Conservation (phyloP, 2,113 vertebrate species). For the Perognathus longimembris region DNA sequence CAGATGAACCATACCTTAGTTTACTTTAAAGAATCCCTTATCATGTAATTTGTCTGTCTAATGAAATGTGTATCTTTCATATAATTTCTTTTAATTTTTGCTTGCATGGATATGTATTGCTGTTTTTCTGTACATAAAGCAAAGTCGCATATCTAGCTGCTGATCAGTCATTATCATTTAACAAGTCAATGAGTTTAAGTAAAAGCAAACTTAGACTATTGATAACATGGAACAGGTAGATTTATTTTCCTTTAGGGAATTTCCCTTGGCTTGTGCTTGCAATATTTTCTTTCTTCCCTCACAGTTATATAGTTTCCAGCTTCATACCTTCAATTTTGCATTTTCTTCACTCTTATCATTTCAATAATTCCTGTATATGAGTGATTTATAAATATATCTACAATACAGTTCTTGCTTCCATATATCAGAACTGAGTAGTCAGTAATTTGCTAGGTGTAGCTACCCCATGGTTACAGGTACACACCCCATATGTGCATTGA, state of each 20-base stretch:
- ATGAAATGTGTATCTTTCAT: neutral
- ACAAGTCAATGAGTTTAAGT: neutral
- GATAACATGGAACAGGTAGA: neutral
- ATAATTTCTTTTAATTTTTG: neutral
- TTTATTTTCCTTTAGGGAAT: too few relatives aligned
- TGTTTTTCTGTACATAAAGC: neutral
- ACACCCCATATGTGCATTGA: neutral
- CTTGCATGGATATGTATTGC: neutral
- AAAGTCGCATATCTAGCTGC: neutral
- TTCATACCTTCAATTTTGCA: neutral
- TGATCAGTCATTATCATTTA: constrained; percentile 12
- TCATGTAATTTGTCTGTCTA: constrained; percentile 24
- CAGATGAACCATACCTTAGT: neutral
- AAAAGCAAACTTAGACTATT: neutral
- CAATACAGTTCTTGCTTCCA: neutral
- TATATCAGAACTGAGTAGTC: neutral
- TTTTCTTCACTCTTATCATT: neutral
- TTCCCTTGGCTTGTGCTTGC: neutral
- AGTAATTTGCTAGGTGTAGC: neutral
- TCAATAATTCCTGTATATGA: neutral
- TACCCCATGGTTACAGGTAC: neutral
- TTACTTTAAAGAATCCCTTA: neutral
- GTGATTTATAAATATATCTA: neutral
- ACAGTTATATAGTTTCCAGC: too few relatives aligned
- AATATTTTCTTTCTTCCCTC: neutral